Evolutionary conservation across 2,888 invertebrate genomes (phyloP), one percentile per base, ranked within the genome.

Genomic region (Mesorhabditis belari): DNA sequence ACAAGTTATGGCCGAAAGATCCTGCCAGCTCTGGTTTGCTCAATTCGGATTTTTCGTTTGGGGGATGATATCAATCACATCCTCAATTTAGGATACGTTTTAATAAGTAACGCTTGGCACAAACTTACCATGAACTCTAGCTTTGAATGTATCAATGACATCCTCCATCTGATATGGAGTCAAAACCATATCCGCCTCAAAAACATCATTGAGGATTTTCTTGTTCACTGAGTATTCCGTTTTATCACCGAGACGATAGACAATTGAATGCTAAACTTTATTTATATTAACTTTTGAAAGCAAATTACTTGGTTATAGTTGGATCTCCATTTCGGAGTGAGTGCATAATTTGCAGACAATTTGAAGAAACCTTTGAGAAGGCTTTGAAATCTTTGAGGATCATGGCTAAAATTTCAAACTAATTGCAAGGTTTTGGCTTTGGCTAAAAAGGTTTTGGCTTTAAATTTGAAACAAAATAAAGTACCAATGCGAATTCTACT

Each of bases 181-280:
- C 24, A 69, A 44, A 3, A 69, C 69, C 58, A 69, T 58, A 55
- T 69, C 69, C 29, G 64, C 64, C 57, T 69, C 69, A 57, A 67
- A 69, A 3, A 69, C 69, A 63, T 69, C 12, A 5, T 50, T 9
- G 5, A 69, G 35, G 56, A 69, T 69, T 49, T 65, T 49, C 17
- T 63, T 55, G 26, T 69, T 69, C 4, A 58, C 62, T 2, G 67
- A 63, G 54, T 67, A 69, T 35, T 69, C 69, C 4, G 69, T 69
- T 44, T 61, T 19, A 55, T 69, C 69, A 0, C 62, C 61, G n/a
- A 61, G 55, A 35, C 57, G 58, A 35, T 65, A 63, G 64, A 62
- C 63, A 28, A 60, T 55, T 58, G 24, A 29, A 5, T 19, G 27
- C 17, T 21, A 49, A n/a, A 57, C 23, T 49, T n/a, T 21, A 23